Evolutionary conservation across 2,888 invertebrate genomes (phyloP).

Genomic region (Cartodere bifasciata): DNA sequence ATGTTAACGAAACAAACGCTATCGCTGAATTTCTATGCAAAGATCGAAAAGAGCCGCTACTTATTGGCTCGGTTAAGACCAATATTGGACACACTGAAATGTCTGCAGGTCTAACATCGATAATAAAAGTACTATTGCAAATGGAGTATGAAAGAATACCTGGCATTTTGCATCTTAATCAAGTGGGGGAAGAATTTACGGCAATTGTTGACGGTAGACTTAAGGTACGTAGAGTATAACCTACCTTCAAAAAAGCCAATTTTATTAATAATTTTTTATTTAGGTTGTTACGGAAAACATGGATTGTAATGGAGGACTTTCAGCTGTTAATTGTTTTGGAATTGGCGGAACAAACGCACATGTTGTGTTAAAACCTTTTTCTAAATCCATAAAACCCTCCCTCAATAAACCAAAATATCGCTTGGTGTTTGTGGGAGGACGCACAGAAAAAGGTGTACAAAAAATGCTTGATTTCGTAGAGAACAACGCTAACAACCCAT

Average conservation of each 20-base stretch:
- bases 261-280: slow-evolving; percentile 7
- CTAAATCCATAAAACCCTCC: slow-evolving; percentile 25
- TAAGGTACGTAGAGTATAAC: slow-evolving; percentile 22
- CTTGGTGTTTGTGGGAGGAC: slow-evolving; percentile 40
- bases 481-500: slow-evolving; percentile 45
- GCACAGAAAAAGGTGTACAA: slow-evolving; percentile 66
- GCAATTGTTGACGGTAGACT: slow-evolving; percentile 49
- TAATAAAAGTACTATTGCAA: slow-evolving; percentile 5
- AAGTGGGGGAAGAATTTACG: slow-evolving; percentile 38
- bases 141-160: slow-evolving; percentile 61
- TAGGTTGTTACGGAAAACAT: slow-evolving; percentile 39
- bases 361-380: slow-evolving; percentile 34
- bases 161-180: slow-evolving; percentile 67
- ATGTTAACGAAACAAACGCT: slow-evolving; percentile 17
- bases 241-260: background rate
- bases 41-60: slow-evolving; percentile 8
- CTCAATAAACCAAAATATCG: slow-evolving; percentile 26
- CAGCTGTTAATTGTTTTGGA: slow-evolving; percentile 51
- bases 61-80: slow-evolving; percentile 10
- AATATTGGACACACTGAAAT: slow-evolving; percentile 10
- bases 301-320: slow-evolving; percentile 40
- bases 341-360: slow-evolving; percentile 51
- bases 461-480: slow-evolving; percentile 46
- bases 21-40: slow-evolving; percentile 16
- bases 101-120: slow-evolving; percentile 8